A percentile compares a stretch with the other conserved stretches of the same genome.
These are phyloP conservation scores for Drosophila nigromelanica DNA, from an alignment of 1,140 invertebrate genomes.

Conservation along the genomic window DNA sequence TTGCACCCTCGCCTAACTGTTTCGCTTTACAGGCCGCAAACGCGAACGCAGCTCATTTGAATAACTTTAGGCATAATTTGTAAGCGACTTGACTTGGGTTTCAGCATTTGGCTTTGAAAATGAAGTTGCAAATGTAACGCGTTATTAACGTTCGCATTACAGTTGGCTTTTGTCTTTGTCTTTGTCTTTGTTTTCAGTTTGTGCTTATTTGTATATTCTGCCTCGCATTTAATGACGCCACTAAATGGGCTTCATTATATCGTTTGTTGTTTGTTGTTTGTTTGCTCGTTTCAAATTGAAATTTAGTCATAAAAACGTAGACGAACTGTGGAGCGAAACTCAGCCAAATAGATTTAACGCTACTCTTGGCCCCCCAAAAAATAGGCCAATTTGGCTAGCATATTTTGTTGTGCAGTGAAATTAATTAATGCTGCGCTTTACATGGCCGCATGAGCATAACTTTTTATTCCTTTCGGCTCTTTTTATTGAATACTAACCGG, in stretches of 20 bases:
- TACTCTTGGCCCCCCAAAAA: conserved; percentile 40
- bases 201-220: conserved; percentile 24
- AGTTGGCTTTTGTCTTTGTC: conserved; percentile 51
- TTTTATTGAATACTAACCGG: conserved; percentile 78
- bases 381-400: conserved; percentile 5
- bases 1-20: conserved; percentile 50
- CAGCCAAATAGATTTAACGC: conserved; percentile 72
- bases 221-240: conserved; percentile 77
- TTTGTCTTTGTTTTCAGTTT: conserved; percentile 16
- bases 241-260: conserved; percentile 82
- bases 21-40: conserved; percentile 40
- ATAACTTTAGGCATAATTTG: conserved; percentile 82
- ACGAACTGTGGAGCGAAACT: conserved; percentile 18
- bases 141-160: conserved; percentile 80
- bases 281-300: conserved; percentile 68
- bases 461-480: conserved; percentile 23
- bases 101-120: conserved; percentile 34
- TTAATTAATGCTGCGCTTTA: conserved; percentile 75
- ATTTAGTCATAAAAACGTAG: conserved; percentile 71
- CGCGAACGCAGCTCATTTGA: conserved; percentile 78
- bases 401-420: conserved; percentile 47
- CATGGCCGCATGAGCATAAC: conserved; percentile 71
- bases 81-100: conserved; percentile 73
- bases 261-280: conserved; percentile 65
- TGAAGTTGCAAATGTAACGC: conserved; percentile 82